Percentiles rank a stretch among this genome's conserved stretches.
Conservation (phyloP, 2,797 vertebrate species). For the Falco biarmicus region DNA sequence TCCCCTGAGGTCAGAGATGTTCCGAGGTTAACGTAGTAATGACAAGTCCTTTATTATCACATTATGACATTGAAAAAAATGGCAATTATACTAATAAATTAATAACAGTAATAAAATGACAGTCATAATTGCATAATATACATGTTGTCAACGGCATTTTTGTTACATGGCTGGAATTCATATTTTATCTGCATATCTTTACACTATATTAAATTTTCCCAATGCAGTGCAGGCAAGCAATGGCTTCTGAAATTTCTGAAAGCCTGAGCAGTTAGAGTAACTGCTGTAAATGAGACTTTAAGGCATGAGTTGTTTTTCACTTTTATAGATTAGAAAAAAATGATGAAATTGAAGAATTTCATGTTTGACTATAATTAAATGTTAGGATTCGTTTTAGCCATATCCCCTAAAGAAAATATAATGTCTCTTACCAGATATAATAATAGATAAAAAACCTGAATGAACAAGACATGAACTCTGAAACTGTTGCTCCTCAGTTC, state of each 20-base stretch:
- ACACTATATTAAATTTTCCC: conserved; percentile 58
- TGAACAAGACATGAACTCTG: not conserved
- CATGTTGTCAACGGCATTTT: conserved; percentile 84
- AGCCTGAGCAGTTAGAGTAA: not conserved
- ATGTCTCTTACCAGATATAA: accelerated
- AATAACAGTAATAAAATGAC: conserved; percentile 88
- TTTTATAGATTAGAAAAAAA: not conserved
- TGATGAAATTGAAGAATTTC: not conserved
- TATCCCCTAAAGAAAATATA: not conserved
- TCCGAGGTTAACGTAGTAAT: conserved; percentile 84
- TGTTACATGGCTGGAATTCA: conserved; percentile 81
- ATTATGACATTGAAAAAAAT: conserved; percentile 84
- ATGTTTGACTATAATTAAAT: not conserved
- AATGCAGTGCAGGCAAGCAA: conserved; percentile 21
- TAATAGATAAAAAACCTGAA: not conserved
- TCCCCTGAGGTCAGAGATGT: conserved; percentile 83
- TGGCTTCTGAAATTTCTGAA: conserved; percentile 41
- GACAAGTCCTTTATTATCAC: conserved; percentile 85
- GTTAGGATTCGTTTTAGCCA: not conserved
- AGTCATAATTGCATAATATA: conserved; percentile 85
- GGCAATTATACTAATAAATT: conserved; percentile 86
- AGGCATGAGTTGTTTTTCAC: not conserved
- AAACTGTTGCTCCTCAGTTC: not conserved
- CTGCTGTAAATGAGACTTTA: not conserved
- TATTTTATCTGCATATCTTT: conserved; percentile 78